phyloP scores from a whole-genome alignment of 2,888 invertebrate species.

The Vesta saturnalis region DNA sequence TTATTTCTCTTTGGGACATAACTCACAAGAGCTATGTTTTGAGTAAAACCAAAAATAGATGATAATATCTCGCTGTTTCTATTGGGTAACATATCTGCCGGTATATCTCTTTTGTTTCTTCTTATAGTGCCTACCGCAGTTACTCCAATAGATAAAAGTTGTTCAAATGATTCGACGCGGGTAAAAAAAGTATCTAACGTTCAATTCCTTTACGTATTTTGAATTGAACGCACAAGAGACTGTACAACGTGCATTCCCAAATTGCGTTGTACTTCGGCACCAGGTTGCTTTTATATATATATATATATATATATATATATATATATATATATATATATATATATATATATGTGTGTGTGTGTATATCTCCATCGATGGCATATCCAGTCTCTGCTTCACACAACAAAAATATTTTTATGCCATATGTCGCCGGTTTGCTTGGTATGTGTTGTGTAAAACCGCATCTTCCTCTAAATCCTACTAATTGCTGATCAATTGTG shows the following conservation, averaged over 20 bases:
- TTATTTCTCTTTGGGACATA: not conserved
- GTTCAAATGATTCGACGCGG: conserved; percentile 3
- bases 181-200: not conserved
- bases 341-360: no score
- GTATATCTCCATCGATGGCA: no score
- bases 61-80: not conserved
- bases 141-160: no score
- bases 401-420: no score
- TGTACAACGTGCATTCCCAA: no score
- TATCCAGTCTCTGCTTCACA: no score
- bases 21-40: conserved; percentile 10
- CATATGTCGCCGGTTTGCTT: no score
- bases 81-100: conserved; percentile 11
- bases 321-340: no score
- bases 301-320: no score
- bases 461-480: conserved; percentile 10
- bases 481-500: not conserved
- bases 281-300: no score
- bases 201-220: not conserved
- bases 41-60: conserved; percentile 10
- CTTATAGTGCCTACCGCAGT: conserved; percentile 1
- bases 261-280: no score
- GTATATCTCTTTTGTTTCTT: conserved; percentile 11
- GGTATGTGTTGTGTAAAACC: conserved; percentile 1
- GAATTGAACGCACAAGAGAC: no score